Evolutionary conservation across 2,797 vertebrate species (phyloP), one percentile per base, ranked within the genome.

Genomic region (Phoeniculus purpureus): DNA sequence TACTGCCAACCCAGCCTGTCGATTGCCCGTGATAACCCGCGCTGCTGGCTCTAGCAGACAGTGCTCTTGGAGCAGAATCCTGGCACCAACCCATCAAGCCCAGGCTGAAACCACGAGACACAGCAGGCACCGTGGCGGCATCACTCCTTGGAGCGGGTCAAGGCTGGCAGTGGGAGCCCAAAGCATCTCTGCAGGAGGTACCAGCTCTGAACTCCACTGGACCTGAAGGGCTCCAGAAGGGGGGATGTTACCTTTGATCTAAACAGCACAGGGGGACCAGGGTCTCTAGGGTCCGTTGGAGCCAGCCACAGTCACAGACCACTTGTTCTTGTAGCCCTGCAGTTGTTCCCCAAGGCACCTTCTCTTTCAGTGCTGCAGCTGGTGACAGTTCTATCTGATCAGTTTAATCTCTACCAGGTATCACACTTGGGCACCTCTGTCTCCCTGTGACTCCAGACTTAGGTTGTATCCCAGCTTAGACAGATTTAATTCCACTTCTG

Each of bases 1-100:
- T 0, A 0, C 8, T 29, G 37, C 18, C 27, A 15, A 47, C 40
- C 12, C 18, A 50, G 2, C 15, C 31, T 29, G 12, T 15, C 25
- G 27, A 32, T 14, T 26, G 19, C 11, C 31, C 37, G 2, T 1
- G 2, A 60, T 19, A 52, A 54, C 22, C 37, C 14, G 19, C 1
- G 15, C 13, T 3, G 3, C 31, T 45, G 11, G 20, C 62, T 27
- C 34, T 11, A 54, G 52, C 58, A 68, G 29, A 59, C 19, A 34
- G 21, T 0, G 0, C 40, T 73, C 47, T 51, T 10, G 3, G 43
- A 78, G 48, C 47, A 31, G 43, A 70, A 56, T 9, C 22, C 2
- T 18, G 26, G 20, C 80, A 76, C 37, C 31, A 48, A 43, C 66
- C 6, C 70, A 34, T 15, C 4, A 0, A 6, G 27, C n/a, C 48